Percentiles rank a stretch among this genome's conserved stretches.
Evolutionary conservation across 30 jellyfish, hydroid and myxozoan species (phyloP).

Genomic region (Turritopsis rubra): DNA sequence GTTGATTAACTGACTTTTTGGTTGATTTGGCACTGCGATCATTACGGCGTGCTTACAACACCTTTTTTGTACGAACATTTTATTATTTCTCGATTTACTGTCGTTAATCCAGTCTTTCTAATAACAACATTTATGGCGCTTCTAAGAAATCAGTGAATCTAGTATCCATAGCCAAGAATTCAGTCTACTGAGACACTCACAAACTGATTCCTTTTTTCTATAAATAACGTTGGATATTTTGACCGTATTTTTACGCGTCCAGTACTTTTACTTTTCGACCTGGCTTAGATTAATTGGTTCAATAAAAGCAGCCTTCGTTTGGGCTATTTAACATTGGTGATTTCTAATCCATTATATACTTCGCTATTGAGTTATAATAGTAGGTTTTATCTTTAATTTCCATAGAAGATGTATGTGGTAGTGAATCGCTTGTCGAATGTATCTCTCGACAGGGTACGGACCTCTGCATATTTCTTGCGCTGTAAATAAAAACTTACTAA

Average conservation of each 20-base stretch:
- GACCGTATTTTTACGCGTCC: neutral
- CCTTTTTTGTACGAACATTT: neutral
- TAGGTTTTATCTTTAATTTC: neutral
- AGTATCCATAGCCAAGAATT: too few relatives aligned
- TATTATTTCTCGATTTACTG: neutral
- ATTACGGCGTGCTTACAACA: neutral
- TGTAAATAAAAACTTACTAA: neutral
- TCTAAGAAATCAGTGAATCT: neutral
- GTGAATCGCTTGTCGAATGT: neutral
- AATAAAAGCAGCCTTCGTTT: neutral
- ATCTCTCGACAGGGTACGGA: neutral
- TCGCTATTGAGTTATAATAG: neutral
- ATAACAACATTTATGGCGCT: neutral
- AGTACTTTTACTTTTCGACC: neutral
- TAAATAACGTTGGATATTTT: neutral
- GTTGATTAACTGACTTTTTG: neutral
- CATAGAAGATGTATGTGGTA: neutral
- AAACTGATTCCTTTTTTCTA: too few relatives aligned
- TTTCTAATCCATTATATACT: neutral
- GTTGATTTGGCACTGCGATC: neutral
- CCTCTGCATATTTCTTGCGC: neutral
- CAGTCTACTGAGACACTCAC: too few relatives aligned
- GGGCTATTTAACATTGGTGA: neutral
- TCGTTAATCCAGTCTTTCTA: neutral
- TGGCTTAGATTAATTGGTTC: neutral